Evolutionary conservation across 2,888 invertebrate genomes (phyloP).

Genomic region (Dasypogon diadema): DNA sequence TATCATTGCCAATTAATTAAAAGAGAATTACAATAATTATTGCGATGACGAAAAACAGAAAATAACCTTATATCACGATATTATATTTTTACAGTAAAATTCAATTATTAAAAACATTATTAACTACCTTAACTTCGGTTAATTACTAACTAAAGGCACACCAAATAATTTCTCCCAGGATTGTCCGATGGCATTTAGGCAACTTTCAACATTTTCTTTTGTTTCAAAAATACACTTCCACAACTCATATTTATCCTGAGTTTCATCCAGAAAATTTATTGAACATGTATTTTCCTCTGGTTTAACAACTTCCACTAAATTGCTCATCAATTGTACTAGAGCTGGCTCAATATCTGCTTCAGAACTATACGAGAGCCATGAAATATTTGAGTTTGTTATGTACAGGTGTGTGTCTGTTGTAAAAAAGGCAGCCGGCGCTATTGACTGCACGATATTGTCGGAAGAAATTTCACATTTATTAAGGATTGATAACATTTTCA

Average conservation of each 20-base stretch:
- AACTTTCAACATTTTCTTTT: conserved; percentile 67
- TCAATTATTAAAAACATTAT: not conserved
- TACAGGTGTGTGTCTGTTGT: conserved; percentile 68
- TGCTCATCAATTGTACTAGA: conserved; percentile 70
- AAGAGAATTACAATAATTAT: too few species aligned
- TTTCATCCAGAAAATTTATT: conserved; percentile 71
- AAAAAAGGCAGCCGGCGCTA: conserved; percentile 63
- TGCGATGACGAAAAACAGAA: not conserved
- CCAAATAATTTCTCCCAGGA: conserved; percentile 73
- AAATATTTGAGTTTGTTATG: conserved; percentile 67
- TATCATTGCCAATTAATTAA: too few species aligned
- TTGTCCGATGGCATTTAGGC: conserved; percentile 69
- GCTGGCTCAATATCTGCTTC: conserved; percentile 61
- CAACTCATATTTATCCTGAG: conserved; percentile 68
- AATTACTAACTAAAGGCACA: conserved; percentile 66
- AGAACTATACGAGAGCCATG: conserved; percentile 68
- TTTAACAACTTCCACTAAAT: conserved; percentile 71
- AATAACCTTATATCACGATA: not conserved
- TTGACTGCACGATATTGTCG: conserved; percentile 58
- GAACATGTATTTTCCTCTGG: conserved; percentile 61
- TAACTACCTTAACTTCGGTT: not conserved
- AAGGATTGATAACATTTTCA: conserved; percentile 69
- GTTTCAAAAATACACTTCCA: conserved; percentile 71
- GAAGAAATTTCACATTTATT: conserved; percentile 65
- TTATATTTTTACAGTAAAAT: not conserved